Evolutionary conservation across 1,140 invertebrate genomes (phyloP), one percentile per base, ranked within the genome.

Genomic region (Bombus terrestris): DNA sequence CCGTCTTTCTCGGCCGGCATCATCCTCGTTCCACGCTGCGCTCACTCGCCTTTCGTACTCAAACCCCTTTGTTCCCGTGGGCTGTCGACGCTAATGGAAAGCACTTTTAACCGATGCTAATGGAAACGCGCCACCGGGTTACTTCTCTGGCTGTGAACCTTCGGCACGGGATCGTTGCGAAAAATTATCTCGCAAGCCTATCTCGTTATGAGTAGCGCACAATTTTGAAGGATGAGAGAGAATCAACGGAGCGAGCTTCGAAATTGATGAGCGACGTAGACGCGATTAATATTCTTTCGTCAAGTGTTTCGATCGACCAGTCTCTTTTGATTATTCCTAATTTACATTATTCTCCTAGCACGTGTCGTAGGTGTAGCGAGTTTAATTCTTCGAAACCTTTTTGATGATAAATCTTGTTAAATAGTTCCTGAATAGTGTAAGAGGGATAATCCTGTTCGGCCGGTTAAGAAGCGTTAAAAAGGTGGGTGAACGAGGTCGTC

Each of bases 91-190:
- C 89, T 92, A 92, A 93, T 93, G 93, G 91, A 94, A 94, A 93
- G 93, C 92, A 94, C 93, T 94, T 94, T 94, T 93, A 93, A 93
- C 91, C 89, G 91, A 93, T 93, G 92, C 91, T 94, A 93, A 94
- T 94, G 93, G 92, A 93, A 93, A 92, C 89, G 88, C 87, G 87
- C 90, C 81, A 88, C 85, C 87, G 84, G 87, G 88, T 91, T 91
- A 88, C 80, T 81, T 84, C 69, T 66, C 71, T 53, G 32, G 66
- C 68, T 41, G 68, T 35, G 80, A 18, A 37, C 77, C 76, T 35
- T 37, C 66, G 59, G 47, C 37, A 15, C 74, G 78, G 62, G 25
- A 86, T 83, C 87, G 77, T 57, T 76, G 86, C 83, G 79, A 89
- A 89, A 86, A 89, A 89, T 89, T 89, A 89, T 89, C 64, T 37